Percentiles rank a stretch among this genome's conserved stretches.
These are phyloP conservation scores for Meliscaeva auricollis DNA, from an alignment of 2,888 invertebrate species.

Conservation along the genomic window DNA sequence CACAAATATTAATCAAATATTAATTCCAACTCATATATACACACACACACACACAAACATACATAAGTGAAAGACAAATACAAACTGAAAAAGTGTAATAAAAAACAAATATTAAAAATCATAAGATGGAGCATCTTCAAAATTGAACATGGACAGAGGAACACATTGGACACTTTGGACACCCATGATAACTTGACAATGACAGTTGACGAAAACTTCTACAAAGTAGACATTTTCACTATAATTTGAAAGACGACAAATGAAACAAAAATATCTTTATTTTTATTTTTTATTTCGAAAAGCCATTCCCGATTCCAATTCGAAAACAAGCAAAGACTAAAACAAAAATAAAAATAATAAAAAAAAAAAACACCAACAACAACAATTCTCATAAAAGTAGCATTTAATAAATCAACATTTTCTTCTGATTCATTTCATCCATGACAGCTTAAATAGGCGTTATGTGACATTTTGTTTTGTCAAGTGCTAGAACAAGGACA, in stretches of 20 bases:
- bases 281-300: conserved; percentile 17
- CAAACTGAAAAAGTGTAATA: conserved; percentile 8
- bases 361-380: conserved; percentile 24
- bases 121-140: conserved; percentile 29
- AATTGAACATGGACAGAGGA: conserved; percentile 18
- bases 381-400: conserved; percentile 70
- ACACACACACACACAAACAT: not conserved
- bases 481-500: conserved; percentile 39
- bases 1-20: conserved; percentile 25
- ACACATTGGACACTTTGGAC: conserved; percentile 30
- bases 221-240: conserved; percentile 50
- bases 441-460: conserved; percentile 72
- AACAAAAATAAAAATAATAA: conserved; percentile 6
- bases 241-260: conserved; percentile 48
- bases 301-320: conserved; percentile 28
- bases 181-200: conserved; percentile 61
- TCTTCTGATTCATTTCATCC: conserved; percentile 72
- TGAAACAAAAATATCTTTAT: conserved; percentile 33
- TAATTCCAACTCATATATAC: not conserved
- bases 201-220: conserved; percentile 67
- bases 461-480: conserved; percentile 69
- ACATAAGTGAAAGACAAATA: not conserved
- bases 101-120: conserved; percentile 22
- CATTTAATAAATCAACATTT: conserved; percentile 75
- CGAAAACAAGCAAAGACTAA: conserved; percentile 38